Percentiles rank a stretch among this genome's conserved stretches.
Evolutionary conservation across 1,140 invertebrate species (phyloP).

Genomic region (Neotoxoptera formosana): DNA sequence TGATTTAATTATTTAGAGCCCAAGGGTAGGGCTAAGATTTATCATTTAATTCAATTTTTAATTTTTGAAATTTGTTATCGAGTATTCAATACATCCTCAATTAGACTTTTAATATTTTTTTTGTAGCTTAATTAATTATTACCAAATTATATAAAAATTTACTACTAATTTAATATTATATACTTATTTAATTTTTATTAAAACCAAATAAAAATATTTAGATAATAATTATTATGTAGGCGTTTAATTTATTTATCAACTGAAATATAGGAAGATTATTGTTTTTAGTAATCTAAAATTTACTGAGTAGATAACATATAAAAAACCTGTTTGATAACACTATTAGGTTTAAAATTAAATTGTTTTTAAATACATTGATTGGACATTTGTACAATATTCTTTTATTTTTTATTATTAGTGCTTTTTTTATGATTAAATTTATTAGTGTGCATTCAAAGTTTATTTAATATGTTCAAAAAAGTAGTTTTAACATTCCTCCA

Average conservation of each 20-base stretch:
- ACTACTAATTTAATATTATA: neutral
- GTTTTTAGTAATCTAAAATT: slow-evolving; percentile 8
- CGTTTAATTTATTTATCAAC: neutral
- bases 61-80: neutral
- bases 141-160: neutral
- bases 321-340: slow-evolving; percentile 2
- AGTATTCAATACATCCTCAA: neutral
- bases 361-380: neutral
- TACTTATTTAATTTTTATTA: neutral
- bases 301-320: neutral
- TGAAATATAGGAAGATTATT: neutral
- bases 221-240: neutral
- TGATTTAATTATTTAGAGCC: neutral
- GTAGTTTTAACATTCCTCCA: slow-evolving; percentile 3
- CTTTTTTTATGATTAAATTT: neutral
- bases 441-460: slow-evolving; percentile 8
- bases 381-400: neutral
- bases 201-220: slow-evolving; percentile 20
- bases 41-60: neutral
- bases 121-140: slow-evolving; percentile 3
- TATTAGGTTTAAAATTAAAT: slow-evolving; percentile 10
- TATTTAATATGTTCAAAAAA: neutral
- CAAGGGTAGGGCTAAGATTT: neutral
- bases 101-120: slow-evolving; percentile 21
- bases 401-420: slow-evolving; percentile 26